Evolutionary conservation across 2,113 vertebrate species (phyloP).

Genomic region (Laticauda laticaudata): DNA sequence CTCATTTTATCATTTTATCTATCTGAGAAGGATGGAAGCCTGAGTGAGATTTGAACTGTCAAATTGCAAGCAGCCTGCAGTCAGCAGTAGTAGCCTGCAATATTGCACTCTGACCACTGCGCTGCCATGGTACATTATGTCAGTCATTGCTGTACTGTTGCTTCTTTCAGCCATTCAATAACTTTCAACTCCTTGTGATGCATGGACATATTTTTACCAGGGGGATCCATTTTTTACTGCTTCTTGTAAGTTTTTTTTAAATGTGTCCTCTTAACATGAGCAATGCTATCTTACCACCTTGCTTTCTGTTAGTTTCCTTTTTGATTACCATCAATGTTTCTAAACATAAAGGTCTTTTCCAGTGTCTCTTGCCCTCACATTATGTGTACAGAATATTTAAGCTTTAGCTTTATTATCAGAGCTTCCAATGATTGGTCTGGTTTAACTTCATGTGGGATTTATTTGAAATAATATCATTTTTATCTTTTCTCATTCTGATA

Average conservation of each 20-base stretch:
- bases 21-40: too few relatives aligned
- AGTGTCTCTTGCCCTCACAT: neutral
- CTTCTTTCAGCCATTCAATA: neutral
- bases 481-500: neutral
- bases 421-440: neutral
- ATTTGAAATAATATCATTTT: neutral
- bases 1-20: too few relatives aligned
- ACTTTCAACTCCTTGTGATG: neutral
- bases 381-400: neutral
- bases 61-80: too few relatives aligned
- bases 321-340: neutral
- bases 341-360: neutral
- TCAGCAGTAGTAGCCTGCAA: too few relatives aligned
- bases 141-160: neutral
- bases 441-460: neutral
- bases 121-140: neutral
- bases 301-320: neutral
- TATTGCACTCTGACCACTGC: too few relatives aligned
- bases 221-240: neutral
- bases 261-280: neutral
- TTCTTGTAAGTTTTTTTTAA: neutral
- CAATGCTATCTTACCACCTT: neutral
- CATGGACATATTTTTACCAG: neutral
- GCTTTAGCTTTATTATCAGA: neutral
- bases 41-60: too few relatives aligned